Conservation (phyloP, 2,797 vertebrate species). For the Nyctibius grandis region DNA sequence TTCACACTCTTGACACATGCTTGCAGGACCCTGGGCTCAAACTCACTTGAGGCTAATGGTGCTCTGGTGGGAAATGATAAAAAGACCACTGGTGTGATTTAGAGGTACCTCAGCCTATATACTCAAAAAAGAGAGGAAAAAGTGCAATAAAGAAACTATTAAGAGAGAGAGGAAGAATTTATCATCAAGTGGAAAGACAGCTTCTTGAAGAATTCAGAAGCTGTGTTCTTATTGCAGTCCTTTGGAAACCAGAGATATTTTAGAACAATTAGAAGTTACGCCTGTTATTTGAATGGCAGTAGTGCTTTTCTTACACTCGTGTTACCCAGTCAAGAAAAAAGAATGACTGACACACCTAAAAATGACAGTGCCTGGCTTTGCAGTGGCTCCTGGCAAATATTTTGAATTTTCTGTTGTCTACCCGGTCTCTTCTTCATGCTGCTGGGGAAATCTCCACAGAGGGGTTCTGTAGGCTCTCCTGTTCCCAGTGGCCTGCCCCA, state of each 20-base stretch:
- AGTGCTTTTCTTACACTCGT: not conserved
- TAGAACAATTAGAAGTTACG: not conserved
- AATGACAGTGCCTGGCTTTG: not conserved
- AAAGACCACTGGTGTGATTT: not conserved
- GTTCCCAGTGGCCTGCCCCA: rapidly evolving
- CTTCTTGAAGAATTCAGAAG: not conserved
- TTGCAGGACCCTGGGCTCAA: not conserved
- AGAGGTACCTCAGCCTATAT: not conserved
- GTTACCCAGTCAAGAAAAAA: not conserved
- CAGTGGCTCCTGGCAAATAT: not conserved
- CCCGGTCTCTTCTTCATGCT: not conserved
- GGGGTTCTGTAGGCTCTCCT: not conserved
- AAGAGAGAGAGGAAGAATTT: not conserved
- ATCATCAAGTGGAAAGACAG: not conserved
- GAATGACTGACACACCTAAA: not conserved
- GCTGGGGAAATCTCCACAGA: not conserved
- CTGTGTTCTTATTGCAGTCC: not conserved
- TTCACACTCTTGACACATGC: not conserved
- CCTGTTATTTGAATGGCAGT: not conserved
- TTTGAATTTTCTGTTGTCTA: not conserved
- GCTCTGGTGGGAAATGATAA: not conserved
- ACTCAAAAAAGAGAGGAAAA: not conserved
- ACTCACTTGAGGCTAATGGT: not conserved
- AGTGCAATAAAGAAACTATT: not conserved
- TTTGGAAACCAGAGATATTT: not conserved